Conservation (phyloP, 2,888 invertebrate genomes). For the Macropis europaea region DNA sequence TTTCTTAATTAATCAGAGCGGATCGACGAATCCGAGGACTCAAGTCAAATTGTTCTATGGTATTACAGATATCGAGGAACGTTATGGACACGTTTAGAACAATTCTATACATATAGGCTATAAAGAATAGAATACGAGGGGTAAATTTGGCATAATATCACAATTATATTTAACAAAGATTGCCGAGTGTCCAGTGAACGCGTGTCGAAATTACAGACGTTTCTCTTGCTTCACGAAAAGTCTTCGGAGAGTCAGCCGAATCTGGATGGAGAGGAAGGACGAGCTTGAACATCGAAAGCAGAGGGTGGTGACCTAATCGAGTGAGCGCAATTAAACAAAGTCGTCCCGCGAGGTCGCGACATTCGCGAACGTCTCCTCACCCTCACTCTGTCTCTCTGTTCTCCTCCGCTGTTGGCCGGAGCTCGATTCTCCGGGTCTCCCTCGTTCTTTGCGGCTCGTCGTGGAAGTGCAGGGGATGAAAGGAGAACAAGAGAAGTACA, state of each 20-base stretch:
- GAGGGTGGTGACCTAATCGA: conserved; percentile 47
- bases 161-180: no score
- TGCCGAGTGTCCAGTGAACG: no score
- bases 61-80: no score
- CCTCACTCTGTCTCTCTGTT: conserved; percentile 7
- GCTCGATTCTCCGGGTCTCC: conserved; percentile 31
- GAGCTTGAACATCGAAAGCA: background rate
- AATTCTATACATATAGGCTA: no score
- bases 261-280: no score
- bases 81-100: no score
- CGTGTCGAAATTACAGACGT: no score
- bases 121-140: no score
- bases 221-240: no score
- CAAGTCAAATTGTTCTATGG: no score
- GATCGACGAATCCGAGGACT: background rate
- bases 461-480: conserved; percentile 71
- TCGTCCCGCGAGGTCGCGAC: conserved; percentile 58
- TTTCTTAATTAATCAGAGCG: background rate
- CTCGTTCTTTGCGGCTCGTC: conserved; percentile 60
- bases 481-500: conserved; percentile 75
- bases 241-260: no score
- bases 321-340: conserved; percentile 59
- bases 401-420: background rate
- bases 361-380: conserved; percentile 48
- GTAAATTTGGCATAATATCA: no score